Conservation (phyloP, 2,888 invertebrate genomes). For the Drosophila leonis region DNA sequence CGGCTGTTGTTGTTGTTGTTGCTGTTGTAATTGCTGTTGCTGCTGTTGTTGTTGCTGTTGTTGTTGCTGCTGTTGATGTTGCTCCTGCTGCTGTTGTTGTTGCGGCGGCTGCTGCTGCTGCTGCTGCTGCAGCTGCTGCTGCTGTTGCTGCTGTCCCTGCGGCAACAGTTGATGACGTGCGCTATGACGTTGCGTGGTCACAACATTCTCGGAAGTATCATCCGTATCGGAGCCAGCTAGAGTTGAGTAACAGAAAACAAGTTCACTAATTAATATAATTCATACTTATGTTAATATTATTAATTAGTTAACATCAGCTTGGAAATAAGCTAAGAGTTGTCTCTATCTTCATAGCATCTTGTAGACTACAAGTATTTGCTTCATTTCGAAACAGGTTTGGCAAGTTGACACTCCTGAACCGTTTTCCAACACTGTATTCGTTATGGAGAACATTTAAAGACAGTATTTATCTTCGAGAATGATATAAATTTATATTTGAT, state of each 20-base stretch:
- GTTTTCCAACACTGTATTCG: background rate
- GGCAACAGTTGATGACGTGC: constrained; percentile 55
- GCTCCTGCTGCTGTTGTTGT: constrained; percentile 49
- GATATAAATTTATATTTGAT: too few species aligned
- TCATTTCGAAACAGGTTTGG: too few species aligned
- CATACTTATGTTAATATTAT: too few species aligned
- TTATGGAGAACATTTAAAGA: background rate
- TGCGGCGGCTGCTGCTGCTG: constrained; percentile 49
- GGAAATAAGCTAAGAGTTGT: too few species aligned
- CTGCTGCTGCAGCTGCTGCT: constrained; percentile 24
- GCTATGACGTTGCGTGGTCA: constrained; percentile 68
- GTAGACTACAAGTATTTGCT: too few species aligned
- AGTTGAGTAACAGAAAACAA: background rate
- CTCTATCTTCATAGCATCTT: too few species aligned
- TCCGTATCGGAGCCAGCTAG: constrained; percentile 85
- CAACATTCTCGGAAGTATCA: constrained; percentile 84
- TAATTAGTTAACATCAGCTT: too few species aligned
- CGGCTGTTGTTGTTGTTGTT: constrained; percentile 41
- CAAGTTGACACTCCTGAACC: too few species aligned
- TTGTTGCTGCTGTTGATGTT: constrained; percentile 50
- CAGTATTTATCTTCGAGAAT: too few species aligned
- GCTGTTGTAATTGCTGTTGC: constrained; percentile 2
- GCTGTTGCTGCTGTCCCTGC: constrained; percentile 63
- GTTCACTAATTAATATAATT: background rate
- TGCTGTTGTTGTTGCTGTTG: background rate